Evolutionary conservation across 2,888 invertebrate genomes (phyloP).

Genomic region (Gastrophysa polygoni): DNA sequence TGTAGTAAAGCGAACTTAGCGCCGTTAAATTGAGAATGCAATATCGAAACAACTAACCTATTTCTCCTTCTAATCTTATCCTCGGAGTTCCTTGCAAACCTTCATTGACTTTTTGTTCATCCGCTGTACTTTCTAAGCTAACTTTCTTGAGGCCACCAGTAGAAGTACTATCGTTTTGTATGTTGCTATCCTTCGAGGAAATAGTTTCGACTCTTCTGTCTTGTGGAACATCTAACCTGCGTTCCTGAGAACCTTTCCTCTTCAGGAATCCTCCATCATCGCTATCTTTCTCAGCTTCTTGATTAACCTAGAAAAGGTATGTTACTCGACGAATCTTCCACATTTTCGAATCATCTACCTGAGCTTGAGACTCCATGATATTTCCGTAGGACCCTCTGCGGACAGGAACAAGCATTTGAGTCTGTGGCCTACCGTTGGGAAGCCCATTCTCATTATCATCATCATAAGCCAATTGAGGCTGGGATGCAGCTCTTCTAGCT

Average conservation of each 20-base stretch:
- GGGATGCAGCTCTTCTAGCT: conserved; percentile 67
- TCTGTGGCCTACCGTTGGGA: conserved; percentile 44
- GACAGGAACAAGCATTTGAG: conserved; percentile 53
- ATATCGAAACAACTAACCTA: conserved; percentile 32
- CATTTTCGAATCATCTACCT: neutral
- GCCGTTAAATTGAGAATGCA: neutral
- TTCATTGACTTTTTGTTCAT: conserved; percentile 48
- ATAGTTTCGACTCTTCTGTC: conserved; percentile 12
- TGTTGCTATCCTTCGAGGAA: conserved; percentile 18
- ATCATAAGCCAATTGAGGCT: conserved; percentile 69
- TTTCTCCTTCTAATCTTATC: conserved; percentile 50
- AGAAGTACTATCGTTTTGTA: neutral
- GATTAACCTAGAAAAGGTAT: conserved; percentile 11
- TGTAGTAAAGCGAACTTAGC: neutral
- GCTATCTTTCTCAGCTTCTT: conserved; percentile 48
- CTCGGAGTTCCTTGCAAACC: conserved; percentile 53
- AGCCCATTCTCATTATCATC: conserved; percentile 53
- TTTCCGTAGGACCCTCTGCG: conserved; percentile 68
- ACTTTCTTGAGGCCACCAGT: conserved; percentile 11
- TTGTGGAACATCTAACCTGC: conserved; percentile 33
- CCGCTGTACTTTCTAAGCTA: conserved; percentile 30
- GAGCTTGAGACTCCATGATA: conserved; percentile 59
- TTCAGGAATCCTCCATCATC: conserved; percentile 66
- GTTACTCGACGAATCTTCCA: neutral
- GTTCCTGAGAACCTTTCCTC: conserved; percentile 56